A percentile compares a stretch with the other conserved stretches of the same genome.
These are phyloP conservation scores for Boloria selene DNA, from an alignment of 2,888 invertebrate genomes.

Conservation along the genomic window DNA sequence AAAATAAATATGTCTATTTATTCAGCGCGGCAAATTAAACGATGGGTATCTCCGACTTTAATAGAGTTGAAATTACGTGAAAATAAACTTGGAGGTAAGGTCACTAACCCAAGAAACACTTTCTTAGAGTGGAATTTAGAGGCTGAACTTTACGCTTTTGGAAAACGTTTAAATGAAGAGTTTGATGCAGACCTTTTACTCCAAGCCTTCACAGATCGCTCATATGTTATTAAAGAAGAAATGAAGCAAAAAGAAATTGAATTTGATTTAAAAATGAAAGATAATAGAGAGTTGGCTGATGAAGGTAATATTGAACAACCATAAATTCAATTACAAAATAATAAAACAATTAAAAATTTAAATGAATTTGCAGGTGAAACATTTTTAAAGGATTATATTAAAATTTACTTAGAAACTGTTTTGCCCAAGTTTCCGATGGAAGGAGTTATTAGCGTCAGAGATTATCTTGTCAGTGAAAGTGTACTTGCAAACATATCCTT, in stretches of 20 bases:
- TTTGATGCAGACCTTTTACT: slow-evolving; percentile 87
- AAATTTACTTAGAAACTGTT: slow-evolving; percentile 85
- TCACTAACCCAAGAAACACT: slow-evolving; percentile 77
- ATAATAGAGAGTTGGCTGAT: slow-evolving; percentile 86
- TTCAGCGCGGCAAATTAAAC: slow-evolving; percentile 67
- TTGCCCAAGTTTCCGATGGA: slow-evolving; percentile 89
- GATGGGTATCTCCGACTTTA: slow-evolving; percentile 88
- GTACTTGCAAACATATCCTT: slow-evolving; percentile 87
- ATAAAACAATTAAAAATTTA: slow-evolving; percentile 9
- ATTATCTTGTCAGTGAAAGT: slow-evolving; percentile 85
- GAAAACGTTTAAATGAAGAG: slow-evolving; percentile 91
- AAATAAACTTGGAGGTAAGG: slow-evolving; percentile 82
- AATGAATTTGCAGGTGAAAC: slow-evolving; percentile 73
- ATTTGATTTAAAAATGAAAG: slow-evolving; percentile 84
- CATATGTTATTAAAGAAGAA: slow-evolving; percentile 88
- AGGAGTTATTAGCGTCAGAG: slow-evolving; percentile 86
- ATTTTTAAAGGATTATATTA: slow-evolving; percentile 85
- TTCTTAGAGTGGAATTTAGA: slow-evolving; percentile 94
- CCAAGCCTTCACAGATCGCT: slow-evolving; percentile 90
- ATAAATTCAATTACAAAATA: neutral
- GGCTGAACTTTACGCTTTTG: slow-evolving; percentile 94
- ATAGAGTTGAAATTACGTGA: slow-evolving; percentile 83
- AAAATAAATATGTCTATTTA: slow-evolving; percentile 34
- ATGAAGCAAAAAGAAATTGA: slow-evolving; percentile 86
- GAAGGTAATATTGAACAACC: slow-evolving; percentile 70